Base-by-base conservation (phyloP, 64 coral and sea anemone species). In the Actinia equina region DNA sequence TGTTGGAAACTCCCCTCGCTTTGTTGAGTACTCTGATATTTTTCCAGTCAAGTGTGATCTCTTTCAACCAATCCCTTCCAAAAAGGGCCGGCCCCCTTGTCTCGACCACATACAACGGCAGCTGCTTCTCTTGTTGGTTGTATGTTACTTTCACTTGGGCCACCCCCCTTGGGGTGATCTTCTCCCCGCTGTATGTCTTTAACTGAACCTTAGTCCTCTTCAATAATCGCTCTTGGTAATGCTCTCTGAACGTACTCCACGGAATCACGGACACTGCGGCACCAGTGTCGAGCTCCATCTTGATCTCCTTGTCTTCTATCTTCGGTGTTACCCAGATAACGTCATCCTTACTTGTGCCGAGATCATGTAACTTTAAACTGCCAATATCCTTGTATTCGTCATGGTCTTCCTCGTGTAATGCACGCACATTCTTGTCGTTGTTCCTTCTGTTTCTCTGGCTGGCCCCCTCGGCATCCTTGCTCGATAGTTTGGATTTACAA, bases 141-240 rank as follows among this genome's bases (percentile, higher is more conserved):
- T 17, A 43, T 44, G 79, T 30, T 20, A 80, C 53, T 43, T 43
- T 44, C 4, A 79, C 87, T 17, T 59, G 10, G 0, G 61, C 71
- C 58, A 52, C 52, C 2, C 87, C 87, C 27, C 53, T 42, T 10
- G 87, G 87, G 77, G 2, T 18, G 14, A 88, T 88, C 4, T 43
- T 78, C 74, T 88, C 71, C 44, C 87, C 87, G 23, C 71, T 78
- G 87, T 81, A 88, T 51, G 87, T 86, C 63, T 63, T 59, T 22
- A 86, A 42, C 9, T 61, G 67, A 20, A 30, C 26, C 16, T 20
- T 30, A 71, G 19, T n/a, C 19, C 6, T 20, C 18, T 6, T n/a
- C 67, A 71, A 16, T n/a, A 20, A n/a, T n/a, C 6, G 18, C 19
- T 71, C 19, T 20, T 71, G 18, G 17, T n/a, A 71, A 20, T 71